Percentiles rank a stretch among this genome's conserved stretches.
Evolutionary conservation across 2,888 invertebrate genomes (phyloP).

Genomic region (Gortyna flavago): DNA sequence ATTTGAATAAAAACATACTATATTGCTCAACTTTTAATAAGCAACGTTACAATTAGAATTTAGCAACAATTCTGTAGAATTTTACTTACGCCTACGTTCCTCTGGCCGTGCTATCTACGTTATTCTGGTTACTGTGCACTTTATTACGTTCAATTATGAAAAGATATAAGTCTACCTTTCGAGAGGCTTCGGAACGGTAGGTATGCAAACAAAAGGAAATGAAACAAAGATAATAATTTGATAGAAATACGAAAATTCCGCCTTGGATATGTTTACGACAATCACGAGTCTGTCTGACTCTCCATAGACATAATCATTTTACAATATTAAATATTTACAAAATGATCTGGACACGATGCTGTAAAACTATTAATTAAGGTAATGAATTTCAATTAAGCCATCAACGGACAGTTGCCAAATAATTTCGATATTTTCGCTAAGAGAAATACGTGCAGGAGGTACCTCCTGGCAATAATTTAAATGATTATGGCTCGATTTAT

Average conservation of each 20-base stretch:
- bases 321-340: conserved; percentile 9
- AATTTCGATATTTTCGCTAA: conserved; percentile 17
- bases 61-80: conserved; percentile 17
- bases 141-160: conserved; percentile 42
- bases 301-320: neutral
- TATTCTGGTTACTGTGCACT: conserved; percentile 19
- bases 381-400: neutral
- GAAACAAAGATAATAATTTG: conserved; percentile 29
- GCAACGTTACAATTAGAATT: conserved; percentile 36
- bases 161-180: conserved; percentile 34
- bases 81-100: conserved; percentile 13
- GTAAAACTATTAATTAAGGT: neutral
- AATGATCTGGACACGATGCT: neutral
- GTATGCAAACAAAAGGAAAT: conserved; percentile 39
- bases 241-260: conserved; percentile 19
- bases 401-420: neutral
- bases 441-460: neutral
- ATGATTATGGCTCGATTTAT: conserved; percentile 17
- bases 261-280: neutral
- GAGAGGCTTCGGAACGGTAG: neutral
- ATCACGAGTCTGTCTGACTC: neutral
- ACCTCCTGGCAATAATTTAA: conserved; percentile 4
- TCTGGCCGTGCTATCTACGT: neutral
- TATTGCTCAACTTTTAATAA: conserved; percentile 28
- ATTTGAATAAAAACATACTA: conserved; percentile 8